Conservation (phyloP, 1,140 invertebrate genomes). For the Musca vetustissima region DNA sequence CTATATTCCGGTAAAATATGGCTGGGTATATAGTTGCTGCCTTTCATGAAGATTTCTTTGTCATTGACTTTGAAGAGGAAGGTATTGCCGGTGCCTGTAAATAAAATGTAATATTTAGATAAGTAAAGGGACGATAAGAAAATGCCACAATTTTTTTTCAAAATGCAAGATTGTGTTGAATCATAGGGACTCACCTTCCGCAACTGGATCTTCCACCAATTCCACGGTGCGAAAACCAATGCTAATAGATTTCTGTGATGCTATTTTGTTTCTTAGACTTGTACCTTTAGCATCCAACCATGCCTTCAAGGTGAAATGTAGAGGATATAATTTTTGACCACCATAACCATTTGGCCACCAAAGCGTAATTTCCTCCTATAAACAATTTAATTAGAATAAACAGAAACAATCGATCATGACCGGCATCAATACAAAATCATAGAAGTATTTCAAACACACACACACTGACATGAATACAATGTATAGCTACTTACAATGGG, state of each 20-base stretch:
- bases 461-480: too few species aligned
- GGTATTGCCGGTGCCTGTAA: slow-evolving; percentile 64
- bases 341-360: slow-evolving; percentile 99
- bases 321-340: slow-evolving; percentile 73
- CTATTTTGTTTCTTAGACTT: slow-evolving; percentile 41
- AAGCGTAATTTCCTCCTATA: slow-evolving; percentile 59
- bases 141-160: too few species aligned
- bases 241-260: slow-evolving; percentile 56
- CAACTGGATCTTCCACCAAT: slow-evolving; percentile 68
- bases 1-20: slow-evolving; percentile 82
- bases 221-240: slow-evolving; percentile 89
- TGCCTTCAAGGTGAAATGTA: slow-evolving; percentile 60
- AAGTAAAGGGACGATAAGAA: slow-evolving; percentile 2
- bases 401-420: not conserved
- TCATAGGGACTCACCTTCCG: slow-evolving; percentile 49
- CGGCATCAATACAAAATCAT: not conserved
- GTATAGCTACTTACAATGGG: slow-evolving; percentile 40
- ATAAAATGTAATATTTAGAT: slow-evolving; percentile 3
- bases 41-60: slow-evolving; percentile 91
- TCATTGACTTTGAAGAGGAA: slow-evolving; percentile 92
- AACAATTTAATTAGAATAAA: not conserved
- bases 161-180: not conserved
- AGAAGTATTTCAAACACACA: not conserved
- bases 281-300: slow-evolving; percentile 32
- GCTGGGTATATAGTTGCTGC: slow-evolving; percentile 93